Evolutionary conservation across 2,113 vertebrate genomes (phyloP).

Genomic region (pig (Sus scrofa)): T2T-Sscrofa CM000814.6:78120001-78120500

Average conservation of each 20-base stretch:
- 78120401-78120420: neutral
- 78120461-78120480: neutral
- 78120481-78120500: neutral
- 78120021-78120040: neutral
- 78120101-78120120: neutral
- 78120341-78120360: neutral
- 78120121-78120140: neutral
- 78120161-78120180: neutral
- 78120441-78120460: neutral
- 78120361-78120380: neutral
- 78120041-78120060: neutral
- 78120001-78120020: neutral
- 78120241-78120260: neutral
- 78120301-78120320: neutral
- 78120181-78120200: neutral
- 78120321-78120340: neutral
- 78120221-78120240: neutral
- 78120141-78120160: neutral
- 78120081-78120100: slow-evolving; percentile 3
- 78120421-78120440: neutral
- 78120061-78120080: neutral
- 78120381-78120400: neutral
- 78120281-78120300: neutral
- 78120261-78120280: neutral
- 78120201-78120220: neutral